A percentile compares a stretch with the other conserved stretches of the same genome.
These are phyloP conservation scores for Myiozetetes cayanensis DNA, from an alignment of 2,113 vertebrate genomes.

Conservation along the genomic window DNA sequence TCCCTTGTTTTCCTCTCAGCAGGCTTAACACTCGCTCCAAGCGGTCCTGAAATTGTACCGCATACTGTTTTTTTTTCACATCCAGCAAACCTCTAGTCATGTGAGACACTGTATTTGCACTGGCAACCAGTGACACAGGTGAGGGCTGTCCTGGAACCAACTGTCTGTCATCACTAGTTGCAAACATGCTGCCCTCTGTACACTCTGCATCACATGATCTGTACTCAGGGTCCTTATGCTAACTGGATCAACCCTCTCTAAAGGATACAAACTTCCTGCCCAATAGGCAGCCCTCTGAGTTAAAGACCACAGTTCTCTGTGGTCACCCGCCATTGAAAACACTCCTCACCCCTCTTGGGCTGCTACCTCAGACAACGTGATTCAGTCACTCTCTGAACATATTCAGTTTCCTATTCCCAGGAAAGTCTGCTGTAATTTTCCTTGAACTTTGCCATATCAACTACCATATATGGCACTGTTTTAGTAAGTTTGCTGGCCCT, in stretches of 20 bases:
- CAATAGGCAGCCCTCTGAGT: background rate
- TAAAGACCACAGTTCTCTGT: background rate
- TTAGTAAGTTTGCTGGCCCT: background rate
- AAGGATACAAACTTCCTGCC: background rate
- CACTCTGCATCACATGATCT: background rate
- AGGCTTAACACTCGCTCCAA: background rate
- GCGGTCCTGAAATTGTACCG: fast-evolving
- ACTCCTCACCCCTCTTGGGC: fast-evolving
- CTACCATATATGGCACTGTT: background rate
- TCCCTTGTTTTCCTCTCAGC: fast-evolving
- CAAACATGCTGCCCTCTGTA: background rate
- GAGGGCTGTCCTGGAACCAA: background rate
- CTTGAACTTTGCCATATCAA: background rate
- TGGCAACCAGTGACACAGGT: background rate
- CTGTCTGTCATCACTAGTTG: background rate
- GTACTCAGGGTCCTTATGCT: background rate
- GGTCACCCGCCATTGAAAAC: background rate
- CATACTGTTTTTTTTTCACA: background rate
- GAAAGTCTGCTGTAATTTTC: background rate
- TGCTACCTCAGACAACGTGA: background rate
- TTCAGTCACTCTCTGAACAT: background rate
- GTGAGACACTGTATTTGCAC: background rate
- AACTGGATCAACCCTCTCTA: too few relatives aligned
- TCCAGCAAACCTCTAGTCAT: fast-evolving
- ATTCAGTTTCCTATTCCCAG: background rate